These are phyloP conservation scores for Venturia canescens DNA, from an alignment of 1,140 invertebrate genomes.

Conservation along the genomic window DNA sequence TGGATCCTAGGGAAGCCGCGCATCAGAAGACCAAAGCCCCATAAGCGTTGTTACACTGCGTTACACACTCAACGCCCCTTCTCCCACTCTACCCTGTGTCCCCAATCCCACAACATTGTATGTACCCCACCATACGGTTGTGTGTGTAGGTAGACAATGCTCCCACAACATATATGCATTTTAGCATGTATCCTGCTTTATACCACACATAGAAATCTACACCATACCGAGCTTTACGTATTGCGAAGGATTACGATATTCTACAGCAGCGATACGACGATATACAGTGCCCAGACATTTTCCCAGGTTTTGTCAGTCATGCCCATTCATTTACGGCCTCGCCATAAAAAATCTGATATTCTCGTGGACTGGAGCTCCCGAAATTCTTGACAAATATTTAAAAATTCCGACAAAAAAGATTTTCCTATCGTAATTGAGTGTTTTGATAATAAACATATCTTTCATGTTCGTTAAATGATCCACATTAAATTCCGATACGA, in stretches of 20 bases:
- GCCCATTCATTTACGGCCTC: not conserved
- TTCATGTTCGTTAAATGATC: no score
- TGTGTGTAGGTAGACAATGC: no score
- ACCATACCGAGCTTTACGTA: conserved; percentile 55
- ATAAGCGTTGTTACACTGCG: conserved; percentile 62
- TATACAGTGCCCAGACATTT: conserved; percentile 37
- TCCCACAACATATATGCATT: no score
- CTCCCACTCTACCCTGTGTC: not conserved
- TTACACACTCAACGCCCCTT: conserved; percentile 52
- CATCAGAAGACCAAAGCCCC: conserved; percentile 60
- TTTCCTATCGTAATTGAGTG: no score
- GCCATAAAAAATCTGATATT: not conserved
- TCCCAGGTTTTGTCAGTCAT: not conserved
- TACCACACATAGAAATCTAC: conserved; percentile 46
- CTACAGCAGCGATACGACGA: conserved; percentile 57
- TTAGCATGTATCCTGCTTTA: not conserved
- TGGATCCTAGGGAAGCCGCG: conserved; percentile 58
- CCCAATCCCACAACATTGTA: conserved; percentile 9
- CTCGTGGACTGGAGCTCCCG: no score
- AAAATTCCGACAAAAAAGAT: no score
- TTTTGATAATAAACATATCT: no score
- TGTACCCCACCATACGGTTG: not conserved
- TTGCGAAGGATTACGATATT: conserved; percentile 62
- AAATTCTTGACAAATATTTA: no score
- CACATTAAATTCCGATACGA: no score